Conservation (phyloP, 2,797 vertebrate species). For the Arrhamphus sclerolepis region DNA sequence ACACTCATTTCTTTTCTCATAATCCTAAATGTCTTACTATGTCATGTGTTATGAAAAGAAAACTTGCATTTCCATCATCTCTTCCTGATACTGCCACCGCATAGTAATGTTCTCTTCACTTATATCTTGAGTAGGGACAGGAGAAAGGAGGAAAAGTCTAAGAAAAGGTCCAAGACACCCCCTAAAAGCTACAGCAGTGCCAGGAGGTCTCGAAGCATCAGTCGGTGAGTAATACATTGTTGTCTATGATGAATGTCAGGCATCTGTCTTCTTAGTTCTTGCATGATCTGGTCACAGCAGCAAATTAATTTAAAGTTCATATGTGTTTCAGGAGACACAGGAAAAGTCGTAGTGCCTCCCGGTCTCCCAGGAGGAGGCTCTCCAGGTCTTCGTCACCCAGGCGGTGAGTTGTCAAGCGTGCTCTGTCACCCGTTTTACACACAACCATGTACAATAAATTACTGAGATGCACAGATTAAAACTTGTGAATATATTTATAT, state of each 20-base stretch:
- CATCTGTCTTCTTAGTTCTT: neutral
- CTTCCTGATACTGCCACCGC: too few relatives aligned
- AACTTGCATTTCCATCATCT: too few relatives aligned
- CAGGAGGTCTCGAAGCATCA: constrained; percentile 91
- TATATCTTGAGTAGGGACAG: constrained; percentile 82
- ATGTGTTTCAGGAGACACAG: constrained; percentile 81
- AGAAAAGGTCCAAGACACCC: constrained; percentile 97
- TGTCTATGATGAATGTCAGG: neutral
- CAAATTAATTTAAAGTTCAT: neutral
- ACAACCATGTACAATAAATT: too few relatives aligned
- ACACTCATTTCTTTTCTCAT: neutral
- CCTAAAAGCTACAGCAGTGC: constrained; percentile 99
- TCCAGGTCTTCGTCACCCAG: constrained; percentile 91
- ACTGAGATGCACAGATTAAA: neutral
- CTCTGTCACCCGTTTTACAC: neutral
- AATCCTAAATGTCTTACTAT: neutral
- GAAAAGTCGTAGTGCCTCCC: constrained; percentile 87
- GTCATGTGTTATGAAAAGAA: neutral
- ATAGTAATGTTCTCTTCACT: neutral
- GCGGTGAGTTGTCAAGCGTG: constrained; percentile 77
- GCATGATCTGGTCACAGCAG: neutral
- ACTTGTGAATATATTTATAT: neutral
- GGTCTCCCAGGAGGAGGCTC: constrained; percentile 88
- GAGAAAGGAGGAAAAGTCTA: constrained; percentile 95
- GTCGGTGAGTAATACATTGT: constrained; percentile 80